A percentile compares a stretch with the other conserved stretches of the same genome.
These are phyloP conservation scores for Forbesichthys agassizii DNA, from an alignment of 2,113 vertebrate species.

Conservation along the genomic window DNA sequence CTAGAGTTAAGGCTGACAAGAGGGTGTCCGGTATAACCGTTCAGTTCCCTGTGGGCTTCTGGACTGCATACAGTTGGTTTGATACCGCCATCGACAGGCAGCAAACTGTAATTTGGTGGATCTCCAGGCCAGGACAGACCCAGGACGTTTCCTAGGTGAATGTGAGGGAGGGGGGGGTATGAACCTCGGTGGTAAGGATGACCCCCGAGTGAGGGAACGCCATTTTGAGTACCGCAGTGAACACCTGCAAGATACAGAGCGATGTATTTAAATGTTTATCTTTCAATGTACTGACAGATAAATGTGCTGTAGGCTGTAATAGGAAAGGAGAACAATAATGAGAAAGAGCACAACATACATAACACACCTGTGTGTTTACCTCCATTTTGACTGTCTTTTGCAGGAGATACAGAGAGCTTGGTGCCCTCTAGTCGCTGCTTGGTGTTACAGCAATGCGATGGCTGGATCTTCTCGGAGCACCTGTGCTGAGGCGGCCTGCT, in stretches of 20 bases:
- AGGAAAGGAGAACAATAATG: not conserved
- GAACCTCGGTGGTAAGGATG: conserved; percentile 47
- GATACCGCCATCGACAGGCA: conserved; percentile 30
- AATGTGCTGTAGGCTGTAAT: not conserved
- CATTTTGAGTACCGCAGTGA: conserved; percentile 61
- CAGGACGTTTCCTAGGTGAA: conserved; percentile 63
- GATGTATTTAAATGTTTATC: not conserved
- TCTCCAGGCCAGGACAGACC: conserved; percentile 58
- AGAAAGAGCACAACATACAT: not conserved
- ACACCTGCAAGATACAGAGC: conserved; percentile 55
- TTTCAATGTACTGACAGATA: not conserved
- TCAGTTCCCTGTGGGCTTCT: conserved; percentile 48
- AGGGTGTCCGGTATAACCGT: conserved; percentile 48
- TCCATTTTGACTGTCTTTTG: conserved; percentile 61
- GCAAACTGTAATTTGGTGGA: conserved; percentile 51
- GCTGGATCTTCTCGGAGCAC: conserved; percentile 37
- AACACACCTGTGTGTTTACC: conserved; percentile 40
- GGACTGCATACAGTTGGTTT: conserved; percentile 32
- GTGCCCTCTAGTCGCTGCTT: conserved; percentile 63
- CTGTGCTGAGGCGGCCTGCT: conserved; percentile 50
- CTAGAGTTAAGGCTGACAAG: conserved; percentile 57
- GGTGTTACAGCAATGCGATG: conserved; percentile 57
- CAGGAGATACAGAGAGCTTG: conserved; percentile 7
- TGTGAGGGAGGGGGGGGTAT: conserved; percentile 66
- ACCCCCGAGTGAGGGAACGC: conserved; percentile 37